Evolutionary conservation across 2,888 invertebrate species (phyloP), one percentile per base, ranked within the genome.

Genomic region (Lithosia quadra): DNA sequence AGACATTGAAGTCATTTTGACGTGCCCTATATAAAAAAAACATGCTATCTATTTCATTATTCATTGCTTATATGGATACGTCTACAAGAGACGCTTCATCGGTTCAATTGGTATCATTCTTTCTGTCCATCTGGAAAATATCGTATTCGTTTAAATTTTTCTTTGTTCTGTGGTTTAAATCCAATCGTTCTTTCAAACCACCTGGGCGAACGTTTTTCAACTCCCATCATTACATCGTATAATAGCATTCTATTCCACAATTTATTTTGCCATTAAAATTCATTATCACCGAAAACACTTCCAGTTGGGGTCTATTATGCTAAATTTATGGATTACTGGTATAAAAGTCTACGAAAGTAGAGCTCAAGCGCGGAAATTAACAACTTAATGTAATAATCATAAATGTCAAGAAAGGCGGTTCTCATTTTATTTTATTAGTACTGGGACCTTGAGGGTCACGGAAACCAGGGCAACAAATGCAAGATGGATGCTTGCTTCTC

Each of bases 211-310:
- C 28, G 28, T 28, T 28, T 49, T 49, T 11, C 18, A 49, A 49
- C 49, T 49, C 5, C 4, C 49, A 49, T 28, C 28, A 5, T 28
- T 28, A 28, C 28, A 28, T 28, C 49, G 49, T 49, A 15, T 1
- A 71, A 79, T 67, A 60, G 63, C 34, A 57, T 61, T 22, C 28
- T 43, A 34, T 39, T 65, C 58, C 59, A 28, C 60, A 73, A 78
- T 79, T 77, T 77, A 78, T 69, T 22, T 57, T 10, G 18, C 53
- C 66, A 79, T 78, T 73, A 75, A 79, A 77, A 77, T 78, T 78
- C 74, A 78, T 76, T 70, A 39, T 49, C 55, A 63, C 53, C 62
- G 68, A 69, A 78, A 76, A 69, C 74, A 73, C 69, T 78, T 72
- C 79, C 68, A 64, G 53, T 36, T 36, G 36, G n/a, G 28, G 67